Evolutionary conservation across 2,797 vertebrate genomes (phyloP).

Genomic region (Buphagus erythrorhynchus): DNA sequence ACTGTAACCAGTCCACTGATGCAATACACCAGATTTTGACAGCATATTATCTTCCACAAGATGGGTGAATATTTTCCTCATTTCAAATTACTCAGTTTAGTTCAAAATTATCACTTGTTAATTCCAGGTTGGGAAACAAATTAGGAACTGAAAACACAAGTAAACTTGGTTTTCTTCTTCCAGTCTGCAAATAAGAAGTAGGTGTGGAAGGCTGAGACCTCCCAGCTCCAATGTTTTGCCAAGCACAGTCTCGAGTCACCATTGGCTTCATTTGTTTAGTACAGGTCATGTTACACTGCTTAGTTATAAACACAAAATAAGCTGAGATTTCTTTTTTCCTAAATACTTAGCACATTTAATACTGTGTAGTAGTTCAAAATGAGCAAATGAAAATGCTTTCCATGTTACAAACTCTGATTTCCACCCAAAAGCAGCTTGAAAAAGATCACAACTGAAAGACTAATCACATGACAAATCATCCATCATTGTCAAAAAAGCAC

Average conservation of each 20-base stretch:
- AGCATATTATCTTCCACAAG: not conserved
- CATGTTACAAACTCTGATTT: not conserved
- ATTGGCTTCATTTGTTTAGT: not conserved
- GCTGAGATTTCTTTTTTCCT: not conserved
- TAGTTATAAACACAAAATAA: not conserved
- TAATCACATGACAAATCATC: constrained; percentile 11
- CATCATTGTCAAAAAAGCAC: not conserved
- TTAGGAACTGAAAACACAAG: not conserved
- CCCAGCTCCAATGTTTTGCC: not conserved
- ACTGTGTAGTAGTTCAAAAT: not conserved
- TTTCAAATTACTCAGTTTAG: not conserved
- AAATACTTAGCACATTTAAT: not conserved
- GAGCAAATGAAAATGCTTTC: not conserved
- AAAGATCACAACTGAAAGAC: constrained; percentile 12
- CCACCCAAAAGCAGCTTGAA: not conserved
- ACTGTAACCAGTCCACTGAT: not conserved
- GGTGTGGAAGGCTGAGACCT: not conserved
- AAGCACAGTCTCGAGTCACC: not conserved
- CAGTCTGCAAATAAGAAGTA: not conserved
- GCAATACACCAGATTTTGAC: not conserved
- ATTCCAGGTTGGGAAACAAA: not conserved
- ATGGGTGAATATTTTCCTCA: not conserved
- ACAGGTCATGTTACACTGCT: not conserved
- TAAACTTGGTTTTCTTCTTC: not conserved
- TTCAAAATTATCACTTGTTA: not conserved